Evolutionary conservation across 2,797 vertebrate genomes (phyloP).

Genomic region (Mus spretus): DNA sequence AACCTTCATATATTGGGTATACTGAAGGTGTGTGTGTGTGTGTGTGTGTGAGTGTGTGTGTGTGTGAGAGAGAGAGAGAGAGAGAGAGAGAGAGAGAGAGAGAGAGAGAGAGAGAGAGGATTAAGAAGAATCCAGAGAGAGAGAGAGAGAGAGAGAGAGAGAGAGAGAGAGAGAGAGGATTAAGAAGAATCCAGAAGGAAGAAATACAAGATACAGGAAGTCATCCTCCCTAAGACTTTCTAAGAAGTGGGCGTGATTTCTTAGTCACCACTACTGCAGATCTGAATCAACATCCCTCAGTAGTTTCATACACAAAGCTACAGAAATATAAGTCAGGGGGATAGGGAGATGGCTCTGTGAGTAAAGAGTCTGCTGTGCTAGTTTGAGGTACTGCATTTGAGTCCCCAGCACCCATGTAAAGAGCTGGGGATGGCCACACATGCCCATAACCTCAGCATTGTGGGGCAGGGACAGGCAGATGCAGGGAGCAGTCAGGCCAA

Average conservation of each 20-base stretch:
- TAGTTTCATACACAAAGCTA: background rate
- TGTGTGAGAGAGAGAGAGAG: too few species aligned
- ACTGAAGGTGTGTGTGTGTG: too few species aligned
- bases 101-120: background rate
- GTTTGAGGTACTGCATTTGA: too few species aligned
- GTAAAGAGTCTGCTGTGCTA: background rate
- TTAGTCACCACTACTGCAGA: background rate
- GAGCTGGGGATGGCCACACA: background rate
- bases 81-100: background rate
- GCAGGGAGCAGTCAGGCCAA: too few species aligned
- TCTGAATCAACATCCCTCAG: background rate
- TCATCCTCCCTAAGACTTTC: slow-evolving; percentile 12
- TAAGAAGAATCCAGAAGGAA: slow-evolving; percentile 3
- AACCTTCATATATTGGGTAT: too few species aligned
- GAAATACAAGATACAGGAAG: background rate
- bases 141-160: too few species aligned
- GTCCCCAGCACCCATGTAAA: background rate
- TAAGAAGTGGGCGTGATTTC: background rate
- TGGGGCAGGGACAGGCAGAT: background rate
- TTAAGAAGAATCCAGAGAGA: background rate
- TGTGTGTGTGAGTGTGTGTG: too few species aligned
- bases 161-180: background rate
- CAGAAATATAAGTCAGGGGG: background rate
- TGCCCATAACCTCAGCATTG: background rate
- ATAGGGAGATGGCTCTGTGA: background rate